Conservation (phyloP, 2,888 invertebrate species). For the Buathra laborator region DNA sequence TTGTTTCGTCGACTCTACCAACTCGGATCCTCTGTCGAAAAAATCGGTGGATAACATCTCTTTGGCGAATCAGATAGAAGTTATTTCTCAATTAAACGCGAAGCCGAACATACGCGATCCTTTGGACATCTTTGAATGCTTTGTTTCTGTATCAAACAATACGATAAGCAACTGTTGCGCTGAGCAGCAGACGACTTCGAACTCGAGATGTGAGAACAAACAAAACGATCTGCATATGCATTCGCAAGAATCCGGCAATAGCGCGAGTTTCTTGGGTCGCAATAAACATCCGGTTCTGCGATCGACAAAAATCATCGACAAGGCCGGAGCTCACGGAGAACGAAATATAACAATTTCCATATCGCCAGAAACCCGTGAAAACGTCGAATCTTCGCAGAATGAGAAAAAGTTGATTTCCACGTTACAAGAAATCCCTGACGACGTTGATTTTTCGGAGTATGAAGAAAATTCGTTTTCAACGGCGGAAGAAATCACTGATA, state of each 20-base stretch:
- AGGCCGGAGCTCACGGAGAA: neutral
- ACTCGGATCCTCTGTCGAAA: neutral
- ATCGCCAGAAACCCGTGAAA: neutral
- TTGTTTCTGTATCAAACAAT: neutral
- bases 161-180: neutral
- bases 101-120: neutral
- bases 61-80: neutral
- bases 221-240: neutral
- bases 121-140: neutral
- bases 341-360: no score
- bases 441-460: neutral
- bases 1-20: neutral
- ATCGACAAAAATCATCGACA: neutral
- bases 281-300: neutral
- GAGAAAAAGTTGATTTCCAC: neutral
- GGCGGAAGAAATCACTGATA: neutral
- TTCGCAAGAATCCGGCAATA: neutral
- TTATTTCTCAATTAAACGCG: neutral
- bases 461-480: neutral
- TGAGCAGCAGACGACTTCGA: neutral
- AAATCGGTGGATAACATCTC: neutral
- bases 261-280: neutral
- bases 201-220: neutral
- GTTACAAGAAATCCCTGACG: neutral
- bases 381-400: neutral